A percentile compares a stretch with the other conserved stretches of the same genome.
phyloP scores from a whole-genome alignment of 2,888 invertebrate genomes.

The Leptopterna dolabrata region DNA sequence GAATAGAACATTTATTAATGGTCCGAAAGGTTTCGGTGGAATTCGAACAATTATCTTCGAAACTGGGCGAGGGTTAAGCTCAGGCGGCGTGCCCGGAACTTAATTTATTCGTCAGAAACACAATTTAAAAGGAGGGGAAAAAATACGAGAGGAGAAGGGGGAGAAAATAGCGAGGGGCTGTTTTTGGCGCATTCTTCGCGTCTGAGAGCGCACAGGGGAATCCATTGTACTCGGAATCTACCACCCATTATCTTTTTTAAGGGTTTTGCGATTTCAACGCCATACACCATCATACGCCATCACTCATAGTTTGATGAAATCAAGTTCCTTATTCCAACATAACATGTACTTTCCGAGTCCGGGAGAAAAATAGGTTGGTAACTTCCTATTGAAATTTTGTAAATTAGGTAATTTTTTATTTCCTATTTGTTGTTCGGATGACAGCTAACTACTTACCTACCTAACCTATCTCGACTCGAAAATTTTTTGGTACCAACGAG shows the following conservation, averaged over 20 bases:
- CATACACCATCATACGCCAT: too few species aligned
- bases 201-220: neutral
- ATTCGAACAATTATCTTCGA: neutral
- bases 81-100: neutral
- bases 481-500: too few species aligned
- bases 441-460: too few species aligned
- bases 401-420: too few species aligned
- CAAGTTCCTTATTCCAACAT: too few species aligned
- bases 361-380: too few species aligned
- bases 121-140: neutral
- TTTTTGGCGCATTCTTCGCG: neutral
- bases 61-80: neutral
- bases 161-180: neutral
- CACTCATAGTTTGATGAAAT: too few species aligned
- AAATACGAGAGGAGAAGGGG: neutral
- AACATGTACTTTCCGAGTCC: too few species aligned
- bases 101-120: conserved; percentile 11
- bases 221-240: neutral
- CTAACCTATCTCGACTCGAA: too few species aligned
- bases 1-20: conserved; percentile 11
- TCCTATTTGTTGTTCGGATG: too few species aligned
- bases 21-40: neutral
- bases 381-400: too few species aligned
- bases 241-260: neutral
- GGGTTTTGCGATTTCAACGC: too few species aligned